Base-by-base conservation (phyloP, 2,888 invertebrate genomes). In the Gandaritis pyraliata region DNA sequence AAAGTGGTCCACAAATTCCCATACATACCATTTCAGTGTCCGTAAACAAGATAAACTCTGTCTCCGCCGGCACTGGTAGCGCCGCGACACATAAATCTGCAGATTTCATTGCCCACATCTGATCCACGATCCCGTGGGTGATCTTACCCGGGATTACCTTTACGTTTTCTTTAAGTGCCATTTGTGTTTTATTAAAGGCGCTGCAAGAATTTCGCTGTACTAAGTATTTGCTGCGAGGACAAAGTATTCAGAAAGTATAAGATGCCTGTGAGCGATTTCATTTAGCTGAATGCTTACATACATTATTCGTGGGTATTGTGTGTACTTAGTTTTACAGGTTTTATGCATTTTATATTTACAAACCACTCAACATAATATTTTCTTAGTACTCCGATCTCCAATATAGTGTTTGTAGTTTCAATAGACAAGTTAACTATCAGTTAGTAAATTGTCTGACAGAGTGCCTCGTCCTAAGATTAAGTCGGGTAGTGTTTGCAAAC, bases 41-140 rank as follows among this genome's bases (percentile, higher is more conserved):
- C 78, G 83, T 86, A 86, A 86, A 85, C 84, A 86, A 86, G 85
- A 86, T 86, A 86, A 84, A 81, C 75, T 79, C 77, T 74, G 64
- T 64, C 66, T 64, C 65, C 69, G 68, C 58, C 59, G 51, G 61
- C 65, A 50, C 61, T 67, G 71, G 72, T 70, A 78, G 77, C 78
- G 75, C 72, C 74, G 69, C 77, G 73, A 73, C 77, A 78, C 78
- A 87, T 87, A 86, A 85, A 86, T 86, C 85, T 80, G 68, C 65
- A 68, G 80, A 83, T 84, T 86, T 83, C 80, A 81, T 81, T 85
- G 79, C 72, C 75, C 74, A 73, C 71, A 68, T 72, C 74, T 75
- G 75, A 76, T 80, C 75, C 79, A 75, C 71, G 75, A 75, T 74
- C 75, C 75, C 74, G 66, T 58, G 66, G 71, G 73, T 78, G 78